Percentiles rank a stretch among this genome's conserved stretches.
phyloP scores from a whole-genome alignment of 1,140 invertebrate genomes.

The Elysia chlorotica region DNA sequence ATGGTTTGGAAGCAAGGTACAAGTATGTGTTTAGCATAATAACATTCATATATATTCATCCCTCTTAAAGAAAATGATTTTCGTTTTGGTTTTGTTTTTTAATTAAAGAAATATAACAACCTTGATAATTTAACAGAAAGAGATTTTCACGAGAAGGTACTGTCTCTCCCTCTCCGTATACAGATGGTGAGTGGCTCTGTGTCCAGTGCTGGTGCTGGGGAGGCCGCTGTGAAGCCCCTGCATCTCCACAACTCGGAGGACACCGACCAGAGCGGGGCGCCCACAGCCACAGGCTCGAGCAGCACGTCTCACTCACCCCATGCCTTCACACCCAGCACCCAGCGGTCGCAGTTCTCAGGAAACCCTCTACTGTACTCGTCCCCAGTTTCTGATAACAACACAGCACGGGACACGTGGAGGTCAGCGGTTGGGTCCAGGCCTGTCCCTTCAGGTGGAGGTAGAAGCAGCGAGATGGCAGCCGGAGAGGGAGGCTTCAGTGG shows the following conservation, averaged over 20 bases:
- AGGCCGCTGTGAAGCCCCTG: neutral
- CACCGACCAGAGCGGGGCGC: neutral
- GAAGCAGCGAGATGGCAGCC: no score
- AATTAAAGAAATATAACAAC: no score
- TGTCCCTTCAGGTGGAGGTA: neutral
- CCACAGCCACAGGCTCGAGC: neutral
- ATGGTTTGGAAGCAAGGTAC: no score
- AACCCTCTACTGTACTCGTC: conserved; percentile 16
- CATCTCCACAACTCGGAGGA: neutral
- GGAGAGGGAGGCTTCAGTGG: no score
- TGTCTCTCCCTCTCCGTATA: no score
- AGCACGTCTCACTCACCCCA: conserved; percentile 9
- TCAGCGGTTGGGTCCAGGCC: no score
- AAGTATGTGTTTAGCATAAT: no score
- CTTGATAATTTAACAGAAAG: no score
- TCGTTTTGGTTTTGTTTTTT: no score
- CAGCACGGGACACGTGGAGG: neutral
- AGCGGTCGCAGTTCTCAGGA: conserved; percentile 7
- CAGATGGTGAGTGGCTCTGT: neutral
- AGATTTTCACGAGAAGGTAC: no score
- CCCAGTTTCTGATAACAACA: neutral
- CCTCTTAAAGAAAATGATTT: no score
- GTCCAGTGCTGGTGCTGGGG: neutral
- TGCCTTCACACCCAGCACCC: conserved; percentile 4
- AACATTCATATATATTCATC: no score